phyloP scores from a whole-genome alignment of 2,113 vertebrate genomes.

The Myrmecobius fasciatus region DNA sequence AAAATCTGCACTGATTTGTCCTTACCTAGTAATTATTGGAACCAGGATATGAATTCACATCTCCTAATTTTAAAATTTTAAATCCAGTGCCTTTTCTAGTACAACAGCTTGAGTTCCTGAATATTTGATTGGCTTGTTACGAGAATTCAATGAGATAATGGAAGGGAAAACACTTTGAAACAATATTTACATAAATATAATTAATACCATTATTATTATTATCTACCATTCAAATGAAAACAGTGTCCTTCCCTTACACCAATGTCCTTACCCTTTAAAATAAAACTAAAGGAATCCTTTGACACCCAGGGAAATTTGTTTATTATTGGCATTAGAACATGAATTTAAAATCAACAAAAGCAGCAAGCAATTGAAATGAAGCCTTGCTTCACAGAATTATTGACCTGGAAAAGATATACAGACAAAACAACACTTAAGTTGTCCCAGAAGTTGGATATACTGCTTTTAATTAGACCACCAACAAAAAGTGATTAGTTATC shows the following conservation, averaged over 20 bases:
- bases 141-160: not conserved
- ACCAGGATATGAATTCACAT: not conserved
- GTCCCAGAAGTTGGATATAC: not conserved
- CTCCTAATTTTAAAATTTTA: conserved; percentile 4
- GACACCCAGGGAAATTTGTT: not conserved
- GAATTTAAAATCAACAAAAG: not conserved
- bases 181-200: not conserved
- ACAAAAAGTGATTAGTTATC: not conserved
- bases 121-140: not conserved
- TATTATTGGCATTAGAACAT: not conserved
- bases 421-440: not conserved
- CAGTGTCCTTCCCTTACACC: not conserved
- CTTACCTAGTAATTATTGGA: not conserved
- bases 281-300: not conserved
- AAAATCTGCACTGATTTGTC: not conserved
- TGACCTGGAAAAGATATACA: not conserved
- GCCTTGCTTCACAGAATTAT: not conserved
- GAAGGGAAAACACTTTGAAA: not conserved
- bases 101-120: not conserved
- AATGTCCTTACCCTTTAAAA: not conserved
- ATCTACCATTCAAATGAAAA: not conserved
- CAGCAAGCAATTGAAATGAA: not conserved
- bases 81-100: not conserved
- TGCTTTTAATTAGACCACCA: not conserved
- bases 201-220: not conserved